A percentile compares a stretch with the other conserved stretches of the same genome.
phyloP scores from a whole-genome alignment of 2,113 vertebrate species.

The Opisthocomus hoazin region DNA sequence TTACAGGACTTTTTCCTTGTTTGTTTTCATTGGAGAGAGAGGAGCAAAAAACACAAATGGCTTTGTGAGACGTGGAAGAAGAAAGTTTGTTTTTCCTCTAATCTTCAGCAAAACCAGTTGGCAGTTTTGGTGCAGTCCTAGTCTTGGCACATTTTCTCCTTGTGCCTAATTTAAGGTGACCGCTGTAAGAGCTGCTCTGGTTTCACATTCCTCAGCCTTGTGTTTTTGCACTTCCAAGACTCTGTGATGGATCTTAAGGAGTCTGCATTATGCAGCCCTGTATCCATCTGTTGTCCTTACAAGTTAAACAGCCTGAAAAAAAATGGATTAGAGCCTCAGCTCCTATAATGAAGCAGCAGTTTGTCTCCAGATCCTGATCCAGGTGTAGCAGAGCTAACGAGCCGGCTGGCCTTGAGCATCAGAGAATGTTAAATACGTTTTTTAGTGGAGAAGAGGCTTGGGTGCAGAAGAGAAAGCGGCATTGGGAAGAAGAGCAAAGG shows the following conservation, averaged over 20 bases:
- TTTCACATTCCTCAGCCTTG: slow-evolving; percentile 34
- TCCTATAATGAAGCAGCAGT: slow-evolving; percentile 69
- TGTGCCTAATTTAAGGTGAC: slow-evolving; percentile 48
- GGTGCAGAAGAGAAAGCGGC: not conserved
- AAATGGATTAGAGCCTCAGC: slow-evolving; percentile 63
- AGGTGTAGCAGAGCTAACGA: slow-evolving; percentile 62
- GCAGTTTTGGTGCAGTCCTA: not conserved
- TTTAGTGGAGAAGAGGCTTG: not conserved
- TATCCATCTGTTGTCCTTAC: slow-evolving; percentile 68
- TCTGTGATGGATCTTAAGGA: slow-evolving; percentile 31
- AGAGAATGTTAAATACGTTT: slow-evolving; percentile 29
- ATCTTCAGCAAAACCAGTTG: slow-evolving; percentile 4
- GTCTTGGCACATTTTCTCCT: slow-evolving; percentile 19
- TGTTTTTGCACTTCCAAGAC: slow-evolving; percentile 31
- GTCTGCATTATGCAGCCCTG: slow-evolving; percentile 43
- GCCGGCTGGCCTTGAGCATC: slow-evolving; percentile 50
- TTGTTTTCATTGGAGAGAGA: not conserved
- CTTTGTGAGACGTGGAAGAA: not conserved
- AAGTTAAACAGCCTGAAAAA: slow-evolving; percentile 62
- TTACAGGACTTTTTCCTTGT: not conserved
- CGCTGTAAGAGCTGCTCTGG: slow-evolving; percentile 25
- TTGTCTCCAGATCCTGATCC: slow-evolving; percentile 64
- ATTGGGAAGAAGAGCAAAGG: not conserved
- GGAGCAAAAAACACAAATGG: not conserved
- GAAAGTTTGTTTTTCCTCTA: not conserved